These are phyloP conservation scores for Manacus vitellinus DNA, from an alignment of 2,113 vertebrate species.

Conservation along the genomic window DNA sequence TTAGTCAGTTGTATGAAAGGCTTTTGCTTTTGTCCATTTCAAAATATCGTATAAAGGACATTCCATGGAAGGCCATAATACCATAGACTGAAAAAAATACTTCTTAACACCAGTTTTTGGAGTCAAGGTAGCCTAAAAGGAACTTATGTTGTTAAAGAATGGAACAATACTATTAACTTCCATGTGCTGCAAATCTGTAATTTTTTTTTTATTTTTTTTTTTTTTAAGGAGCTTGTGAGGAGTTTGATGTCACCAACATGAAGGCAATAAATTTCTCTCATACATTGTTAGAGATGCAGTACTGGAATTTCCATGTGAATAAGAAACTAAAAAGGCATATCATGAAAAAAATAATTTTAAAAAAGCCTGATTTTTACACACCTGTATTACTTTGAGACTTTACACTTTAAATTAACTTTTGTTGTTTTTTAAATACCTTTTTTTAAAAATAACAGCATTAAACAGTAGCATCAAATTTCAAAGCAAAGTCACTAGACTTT, in stretches of 20 bases:
- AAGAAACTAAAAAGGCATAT: neutral
- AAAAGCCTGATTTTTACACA: neutral
- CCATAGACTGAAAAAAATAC: neutral
- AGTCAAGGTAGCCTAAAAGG: neutral
- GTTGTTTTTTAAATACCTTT: neutral
- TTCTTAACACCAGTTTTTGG: neutral
- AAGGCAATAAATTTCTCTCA: neutral
- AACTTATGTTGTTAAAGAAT: neutral
- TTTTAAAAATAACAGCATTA: neutral
- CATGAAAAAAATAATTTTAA: neutral
- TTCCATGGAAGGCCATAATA: neutral
- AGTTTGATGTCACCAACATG: neutral
- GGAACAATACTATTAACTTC: neutral
- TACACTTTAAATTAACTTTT: neutral
- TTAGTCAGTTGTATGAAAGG: neutral
- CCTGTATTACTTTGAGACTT: neutral
- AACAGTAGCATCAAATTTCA: neutral
- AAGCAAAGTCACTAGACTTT: neutral
- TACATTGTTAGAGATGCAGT: neutral
- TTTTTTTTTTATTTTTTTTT: neutral
- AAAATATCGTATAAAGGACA: neutral
- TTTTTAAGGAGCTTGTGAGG: neutral
- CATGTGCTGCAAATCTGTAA: neutral
- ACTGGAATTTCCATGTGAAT: neutral
- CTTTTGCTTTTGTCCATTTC: neutral